Conservation (phyloP, 2,797 vertebrate species). For the Gobionotothen gibberifrons region DNA sequence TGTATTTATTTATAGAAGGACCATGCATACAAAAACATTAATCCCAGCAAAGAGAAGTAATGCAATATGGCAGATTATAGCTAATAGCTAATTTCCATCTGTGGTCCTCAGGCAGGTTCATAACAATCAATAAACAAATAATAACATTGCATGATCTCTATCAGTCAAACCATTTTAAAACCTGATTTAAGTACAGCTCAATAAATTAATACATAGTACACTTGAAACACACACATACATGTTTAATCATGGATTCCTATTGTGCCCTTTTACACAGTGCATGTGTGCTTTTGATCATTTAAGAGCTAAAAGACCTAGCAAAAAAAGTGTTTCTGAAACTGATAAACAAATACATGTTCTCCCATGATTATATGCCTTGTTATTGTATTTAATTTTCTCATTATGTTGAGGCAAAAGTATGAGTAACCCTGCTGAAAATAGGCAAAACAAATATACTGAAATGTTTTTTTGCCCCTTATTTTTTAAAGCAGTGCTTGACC, state of each 20-base stretch:
- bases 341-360: constrained; percentile 3
- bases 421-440: constrained; percentile 14
- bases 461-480: constrained; percentile 17
- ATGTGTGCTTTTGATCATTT: constrained; percentile 7
- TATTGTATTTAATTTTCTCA: constrained; percentile 16
- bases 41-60: no score
- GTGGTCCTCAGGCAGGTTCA: no score
- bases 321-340: constrained; percentile 18
- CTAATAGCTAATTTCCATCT: no score
- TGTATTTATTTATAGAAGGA: no score
- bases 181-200: no score
- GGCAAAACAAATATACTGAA: constrained; percentile 4
- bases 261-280: background rate
- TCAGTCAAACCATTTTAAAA: no score
- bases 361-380: constrained; percentile 7
- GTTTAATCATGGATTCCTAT: background rate
- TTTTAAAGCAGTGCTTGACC: constrained; percentile 38
- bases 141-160: no score
- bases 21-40: no score
- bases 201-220: no score
- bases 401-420: constrained; percentile 16
- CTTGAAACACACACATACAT: no score
- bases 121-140: no score
- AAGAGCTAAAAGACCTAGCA: constrained; percentile 1
- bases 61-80: no score